Evolutionary conservation across 2,113 vertebrate species (phyloP).

Genomic region (Plecturocebus donacophilus): DNA sequence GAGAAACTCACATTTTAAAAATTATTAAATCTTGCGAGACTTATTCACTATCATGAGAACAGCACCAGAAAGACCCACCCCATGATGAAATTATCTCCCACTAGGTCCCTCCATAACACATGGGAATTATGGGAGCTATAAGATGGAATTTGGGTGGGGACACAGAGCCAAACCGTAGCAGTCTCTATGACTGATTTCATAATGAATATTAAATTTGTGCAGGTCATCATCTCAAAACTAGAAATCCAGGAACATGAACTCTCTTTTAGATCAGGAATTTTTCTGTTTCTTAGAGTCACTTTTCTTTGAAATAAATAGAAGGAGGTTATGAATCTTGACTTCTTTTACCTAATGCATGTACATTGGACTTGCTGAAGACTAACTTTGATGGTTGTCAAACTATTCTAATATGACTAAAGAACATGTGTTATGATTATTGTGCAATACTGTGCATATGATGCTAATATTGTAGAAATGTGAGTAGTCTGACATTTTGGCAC

Average conservation of each 20-base stretch:
- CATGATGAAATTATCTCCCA: too few relatives aligned
- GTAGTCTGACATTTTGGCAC: background rate
- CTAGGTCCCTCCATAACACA: too few relatives aligned
- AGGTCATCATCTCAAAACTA: background rate
- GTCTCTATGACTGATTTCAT: background rate
- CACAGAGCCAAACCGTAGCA: too few relatives aligned
- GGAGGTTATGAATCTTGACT: background rate
- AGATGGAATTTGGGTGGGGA: too few relatives aligned
- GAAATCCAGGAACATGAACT: background rate
- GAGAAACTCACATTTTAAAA: too few relatives aligned
- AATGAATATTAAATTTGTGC: background rate
- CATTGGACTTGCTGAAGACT: background rate
- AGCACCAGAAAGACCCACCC: too few relatives aligned
- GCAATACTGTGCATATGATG: background rate
- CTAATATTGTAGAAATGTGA: background rate
- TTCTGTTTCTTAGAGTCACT: background rate
- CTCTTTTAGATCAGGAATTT: background rate
- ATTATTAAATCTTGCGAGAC: too few relatives aligned
- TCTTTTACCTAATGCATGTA: background rate
- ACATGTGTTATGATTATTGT: background rate
- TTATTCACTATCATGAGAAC: too few relatives aligned
- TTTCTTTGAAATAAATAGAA: background rate
- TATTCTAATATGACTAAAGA: background rate
- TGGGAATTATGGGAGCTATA: too few relatives aligned
- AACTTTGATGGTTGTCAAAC: background rate